Evolutionary conservation across 2,797 vertebrate species (phyloP).

Genomic region (Thunnus albacares): DNA sequence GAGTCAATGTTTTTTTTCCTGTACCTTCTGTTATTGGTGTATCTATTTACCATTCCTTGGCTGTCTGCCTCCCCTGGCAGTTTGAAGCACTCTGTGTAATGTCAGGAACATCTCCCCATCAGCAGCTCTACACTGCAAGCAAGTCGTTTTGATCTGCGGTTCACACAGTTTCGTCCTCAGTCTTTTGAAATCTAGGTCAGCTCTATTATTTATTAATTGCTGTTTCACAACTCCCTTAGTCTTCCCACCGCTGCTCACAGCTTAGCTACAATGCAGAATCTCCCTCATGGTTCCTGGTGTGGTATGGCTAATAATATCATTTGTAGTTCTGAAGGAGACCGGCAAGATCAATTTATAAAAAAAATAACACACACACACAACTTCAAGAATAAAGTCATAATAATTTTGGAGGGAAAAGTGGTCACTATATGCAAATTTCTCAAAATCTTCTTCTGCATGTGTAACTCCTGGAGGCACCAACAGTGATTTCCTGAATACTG

Average conservation of each 20-base stretch:
- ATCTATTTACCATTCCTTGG: slow-evolving; percentile 74
- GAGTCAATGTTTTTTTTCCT: slow-evolving; percentile 47
- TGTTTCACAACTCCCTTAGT: slow-evolving; percentile 70
- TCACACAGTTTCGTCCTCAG: slow-evolving; percentile 69
- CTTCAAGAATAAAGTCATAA: neutral
- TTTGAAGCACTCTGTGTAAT: slow-evolving; percentile 64
- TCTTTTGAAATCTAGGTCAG: slow-evolving; percentile 84
- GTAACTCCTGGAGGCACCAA: neutral
- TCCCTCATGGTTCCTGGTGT: slow-evolving; percentile 44
- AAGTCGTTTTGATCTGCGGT: slow-evolving; percentile 69
- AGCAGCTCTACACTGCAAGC: slow-evolving; percentile 59
- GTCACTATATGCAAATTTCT: neutral
- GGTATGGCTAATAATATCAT: slow-evolving; percentile 69
- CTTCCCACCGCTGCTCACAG: slow-evolving; percentile 55
- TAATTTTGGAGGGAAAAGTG: neutral
- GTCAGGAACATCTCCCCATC: slow-evolving; percentile 69
- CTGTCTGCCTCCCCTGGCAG: slow-evolving; percentile 67
- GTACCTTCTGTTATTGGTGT: slow-evolving; percentile 61
- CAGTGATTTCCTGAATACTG: neutral
- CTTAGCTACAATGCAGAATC: slow-evolving; percentile 44
- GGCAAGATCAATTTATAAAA: slow-evolving; percentile 14
- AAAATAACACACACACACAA: too few relatives aligned
- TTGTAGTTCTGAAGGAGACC: slow-evolving; percentile 46
- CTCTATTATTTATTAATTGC: slow-evolving; percentile 85
- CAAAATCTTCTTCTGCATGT: neutral